Conservation (phyloP, 2,888 invertebrate species). For the Chaetogeoica ovagalla region DNA sequence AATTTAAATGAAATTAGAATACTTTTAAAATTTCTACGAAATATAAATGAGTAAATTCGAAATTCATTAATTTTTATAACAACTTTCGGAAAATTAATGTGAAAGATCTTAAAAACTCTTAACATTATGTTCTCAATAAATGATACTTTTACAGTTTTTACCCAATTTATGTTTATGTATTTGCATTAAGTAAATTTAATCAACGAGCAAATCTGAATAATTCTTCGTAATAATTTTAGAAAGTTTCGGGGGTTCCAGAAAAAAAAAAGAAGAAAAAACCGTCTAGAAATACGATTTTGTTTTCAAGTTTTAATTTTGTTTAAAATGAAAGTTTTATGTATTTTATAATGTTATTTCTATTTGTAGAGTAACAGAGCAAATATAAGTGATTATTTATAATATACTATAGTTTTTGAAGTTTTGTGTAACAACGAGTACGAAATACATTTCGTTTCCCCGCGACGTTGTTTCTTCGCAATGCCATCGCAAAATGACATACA, state of each 20-base stretch:
- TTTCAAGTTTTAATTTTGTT: constrained; percentile 34
- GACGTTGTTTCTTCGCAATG: neutral
- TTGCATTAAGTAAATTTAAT: constrained; percentile 21
- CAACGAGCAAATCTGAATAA: constrained; percentile 14
- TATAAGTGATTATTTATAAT: constrained; percentile 9
- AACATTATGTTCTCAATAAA: neutral
- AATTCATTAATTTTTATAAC: neutral
- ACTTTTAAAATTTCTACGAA: neutral
- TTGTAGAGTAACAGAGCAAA: constrained; percentile 8
- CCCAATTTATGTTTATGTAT: constrained; percentile 17
- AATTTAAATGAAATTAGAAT: neutral
- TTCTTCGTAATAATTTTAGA: constrained; percentile 23
- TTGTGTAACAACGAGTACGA: neutral
- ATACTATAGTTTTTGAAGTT: constrained; percentile 2
- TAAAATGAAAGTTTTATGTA: constrained; percentile 22
- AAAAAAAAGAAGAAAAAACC: neutral
- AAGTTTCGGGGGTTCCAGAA: constrained; percentile 25
- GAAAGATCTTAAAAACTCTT: neutral
- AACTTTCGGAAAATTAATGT: neutral
- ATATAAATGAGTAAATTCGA: neutral
- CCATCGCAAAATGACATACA: too few species aligned
- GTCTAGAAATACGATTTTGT: constrained; percentile 25
- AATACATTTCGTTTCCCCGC: neutral
- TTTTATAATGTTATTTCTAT: constrained; percentile 20
- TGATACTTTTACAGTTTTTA: neutral